phyloP scores from a whole-genome alignment of 1,140 invertebrate species.

The Palaemon carinicauda region DNA sequence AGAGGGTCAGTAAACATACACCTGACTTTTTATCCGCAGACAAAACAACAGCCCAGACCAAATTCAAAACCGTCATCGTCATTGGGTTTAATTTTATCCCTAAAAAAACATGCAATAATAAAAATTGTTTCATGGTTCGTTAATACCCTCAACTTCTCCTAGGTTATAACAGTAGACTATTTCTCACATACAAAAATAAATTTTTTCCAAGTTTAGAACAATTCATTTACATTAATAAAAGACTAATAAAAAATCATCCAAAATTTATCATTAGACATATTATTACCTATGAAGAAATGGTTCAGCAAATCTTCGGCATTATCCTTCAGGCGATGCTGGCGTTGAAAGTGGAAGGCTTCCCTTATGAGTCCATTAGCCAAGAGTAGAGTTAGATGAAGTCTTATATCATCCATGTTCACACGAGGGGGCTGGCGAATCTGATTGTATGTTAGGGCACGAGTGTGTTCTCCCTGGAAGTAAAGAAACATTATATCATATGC shows the following conservation, averaged over 20 bases:
- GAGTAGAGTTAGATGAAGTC: conserved; percentile 65
- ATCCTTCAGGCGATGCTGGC: conserved; percentile 63
- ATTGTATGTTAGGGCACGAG: conserved; percentile 68
- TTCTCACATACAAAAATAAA: too few relatives aligned
- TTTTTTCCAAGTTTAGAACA: too few relatives aligned
- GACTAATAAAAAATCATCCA: neutral
- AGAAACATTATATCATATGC: neutral
- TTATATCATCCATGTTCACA: conserved; percentile 68
- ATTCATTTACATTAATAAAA: too few relatives aligned
- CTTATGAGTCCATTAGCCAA: conserved; percentile 70
- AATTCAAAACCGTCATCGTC: too few relatives aligned
- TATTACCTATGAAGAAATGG: conserved; percentile 62
- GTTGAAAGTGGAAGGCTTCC: conserved; percentile 70
- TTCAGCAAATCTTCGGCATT: conserved; percentile 65
- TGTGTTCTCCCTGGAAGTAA: conserved; percentile 31
- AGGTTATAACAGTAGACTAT: too few relatives aligned
- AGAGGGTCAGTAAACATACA: too few relatives aligned
- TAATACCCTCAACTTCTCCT: too few relatives aligned
- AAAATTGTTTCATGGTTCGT: too few relatives aligned
- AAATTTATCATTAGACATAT: neutral
- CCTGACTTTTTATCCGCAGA: too few relatives aligned
- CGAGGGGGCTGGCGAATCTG: conserved; percentile 68
- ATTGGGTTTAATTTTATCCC: too few relatives aligned
- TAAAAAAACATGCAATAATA: too few relatives aligned
- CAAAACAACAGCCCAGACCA: too few relatives aligned